Evolutionary conservation across 2,888 invertebrate genomes (phyloP).

Genomic region (Apeira syringaria): DNA sequence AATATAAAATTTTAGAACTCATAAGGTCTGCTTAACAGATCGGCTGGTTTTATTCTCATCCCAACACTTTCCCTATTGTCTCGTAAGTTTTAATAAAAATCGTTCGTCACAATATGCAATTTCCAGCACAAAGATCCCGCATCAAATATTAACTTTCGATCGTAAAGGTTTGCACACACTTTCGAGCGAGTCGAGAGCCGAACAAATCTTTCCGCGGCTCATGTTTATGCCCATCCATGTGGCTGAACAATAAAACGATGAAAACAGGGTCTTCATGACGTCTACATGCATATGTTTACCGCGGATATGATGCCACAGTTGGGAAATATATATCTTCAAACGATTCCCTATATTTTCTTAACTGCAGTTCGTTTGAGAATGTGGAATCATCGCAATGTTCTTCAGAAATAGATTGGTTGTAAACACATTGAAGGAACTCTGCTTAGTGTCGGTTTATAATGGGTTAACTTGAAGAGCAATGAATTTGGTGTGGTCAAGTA

Average conservation of each 20-base stretch:
- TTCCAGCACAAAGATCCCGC: slow-evolving; percentile 8
- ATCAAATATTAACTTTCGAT: slow-evolving; percentile 12
- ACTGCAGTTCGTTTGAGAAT: slow-evolving; percentile 17
- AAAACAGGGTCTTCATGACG: slow-evolving; percentile 40
- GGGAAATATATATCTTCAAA: slow-evolving; percentile 31
- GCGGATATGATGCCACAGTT: slow-evolving; percentile 45
- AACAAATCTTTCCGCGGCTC: slow-evolving; percentile 43
- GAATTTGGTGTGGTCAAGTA: slow-evolving; percentile 43
- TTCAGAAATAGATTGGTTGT: slow-evolving; percentile 24
- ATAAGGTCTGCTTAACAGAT: no score
- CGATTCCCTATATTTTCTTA: slow-evolving; percentile 26
- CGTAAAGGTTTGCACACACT: slow-evolving; percentile 15
- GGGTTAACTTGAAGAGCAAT: slow-evolving; percentile 35
- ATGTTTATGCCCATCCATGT: slow-evolving; percentile 24
- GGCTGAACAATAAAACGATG: slow-evolving; percentile 45
- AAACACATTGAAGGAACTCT: slow-evolving; percentile 30
- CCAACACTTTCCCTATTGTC: not conserved
- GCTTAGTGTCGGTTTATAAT: slow-evolving; percentile 40
- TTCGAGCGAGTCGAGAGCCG: slow-evolving; percentile 35
- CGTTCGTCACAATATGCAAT: slow-evolving; percentile 1
- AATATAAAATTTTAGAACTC: no score
- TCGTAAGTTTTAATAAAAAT: not conserved
- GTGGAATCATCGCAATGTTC: slow-evolving; percentile 18
- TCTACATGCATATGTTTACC: slow-evolving; percentile 44
- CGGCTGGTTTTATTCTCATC: no score